Evolutionary conservation across 1,140 invertebrate genomes (phyloP).

Genomic region (Daktulosphaira vitifoliae): DNA sequence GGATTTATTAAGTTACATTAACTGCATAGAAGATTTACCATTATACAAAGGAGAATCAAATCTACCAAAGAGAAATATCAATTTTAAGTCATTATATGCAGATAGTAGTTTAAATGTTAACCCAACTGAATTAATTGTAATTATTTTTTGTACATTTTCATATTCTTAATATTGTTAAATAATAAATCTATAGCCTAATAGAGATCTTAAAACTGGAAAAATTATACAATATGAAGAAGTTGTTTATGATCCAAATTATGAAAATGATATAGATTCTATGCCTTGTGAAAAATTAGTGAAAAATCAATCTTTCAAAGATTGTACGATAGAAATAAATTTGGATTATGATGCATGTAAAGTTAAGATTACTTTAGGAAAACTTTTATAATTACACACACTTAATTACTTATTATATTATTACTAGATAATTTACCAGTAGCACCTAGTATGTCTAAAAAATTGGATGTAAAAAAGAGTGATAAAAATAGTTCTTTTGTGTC

Average conservation of each 20-base stretch:
- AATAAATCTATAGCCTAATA: conserved; percentile 46
- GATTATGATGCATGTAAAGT: conserved; percentile 67
- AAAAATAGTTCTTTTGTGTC: conserved; percentile 6
- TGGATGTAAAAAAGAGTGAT: conserved; percentile 1
- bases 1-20: conserved; percentile 21
- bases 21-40: conserved; percentile 16
- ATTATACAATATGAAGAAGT: conserved; percentile 62
- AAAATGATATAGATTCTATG: conserved; percentile 64
- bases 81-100: conserved; percentile 10
- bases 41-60: conserved; percentile 18
- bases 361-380: conserved; percentile 47
- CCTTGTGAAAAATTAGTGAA: conserved; percentile 49
- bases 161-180: not conserved
- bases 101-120: not conserved
- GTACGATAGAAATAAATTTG: conserved; percentile 50
- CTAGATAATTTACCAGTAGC: conserved; percentile 22
- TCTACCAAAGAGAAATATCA: conserved; percentile 15
- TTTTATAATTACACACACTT: conserved; percentile 6
- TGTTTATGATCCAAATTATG: conserved; percentile 49
- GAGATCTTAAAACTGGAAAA: conserved; percentile 62
- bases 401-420: not conserved
- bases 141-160: not conserved
- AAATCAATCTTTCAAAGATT: conserved; percentile 50
- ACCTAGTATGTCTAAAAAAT: conserved; percentile 8
- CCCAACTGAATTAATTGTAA: conserved; percentile 16